phyloP scores from a whole-genome alignment of 2,888 invertebrate species.

The Phengaris alcon region DNA sequence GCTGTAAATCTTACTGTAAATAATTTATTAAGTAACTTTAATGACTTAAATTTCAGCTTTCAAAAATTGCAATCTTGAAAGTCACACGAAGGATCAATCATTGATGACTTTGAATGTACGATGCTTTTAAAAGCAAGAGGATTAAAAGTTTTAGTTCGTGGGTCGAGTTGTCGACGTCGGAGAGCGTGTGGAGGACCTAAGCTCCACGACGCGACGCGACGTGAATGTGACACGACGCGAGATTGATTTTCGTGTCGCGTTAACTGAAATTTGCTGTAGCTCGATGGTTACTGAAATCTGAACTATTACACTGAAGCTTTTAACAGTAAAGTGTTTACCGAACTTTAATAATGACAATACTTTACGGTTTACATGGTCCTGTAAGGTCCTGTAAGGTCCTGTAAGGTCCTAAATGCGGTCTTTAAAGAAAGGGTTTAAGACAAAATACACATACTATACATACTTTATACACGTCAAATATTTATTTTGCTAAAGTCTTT shows the following conservation, averaged over 20 bases:
- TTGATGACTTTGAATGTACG: neutral
- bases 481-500: no score
- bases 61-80: neutral
- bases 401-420: no score
- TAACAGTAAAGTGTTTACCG: no score
- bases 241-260: neutral
- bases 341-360: no score
- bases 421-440: no score
- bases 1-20: no score
- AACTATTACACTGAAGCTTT: neutral
- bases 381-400: no score
- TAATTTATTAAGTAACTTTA: neutral
- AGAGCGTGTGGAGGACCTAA: neutral
- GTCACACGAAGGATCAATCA: neutral
- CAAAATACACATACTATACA: no score
- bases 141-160: neutral
- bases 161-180: neutral
- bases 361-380: no score
- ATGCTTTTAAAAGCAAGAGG: neutral
- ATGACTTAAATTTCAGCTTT: neutral
- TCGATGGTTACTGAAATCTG: neutral
- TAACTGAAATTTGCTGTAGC: neutral
- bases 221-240: neutral
- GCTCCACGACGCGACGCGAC: neutral
- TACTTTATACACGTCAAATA: no score